Evolutionary conservation across 2,888 invertebrate species (phyloP).

Genomic region (Periphyllus acericola): DNA sequence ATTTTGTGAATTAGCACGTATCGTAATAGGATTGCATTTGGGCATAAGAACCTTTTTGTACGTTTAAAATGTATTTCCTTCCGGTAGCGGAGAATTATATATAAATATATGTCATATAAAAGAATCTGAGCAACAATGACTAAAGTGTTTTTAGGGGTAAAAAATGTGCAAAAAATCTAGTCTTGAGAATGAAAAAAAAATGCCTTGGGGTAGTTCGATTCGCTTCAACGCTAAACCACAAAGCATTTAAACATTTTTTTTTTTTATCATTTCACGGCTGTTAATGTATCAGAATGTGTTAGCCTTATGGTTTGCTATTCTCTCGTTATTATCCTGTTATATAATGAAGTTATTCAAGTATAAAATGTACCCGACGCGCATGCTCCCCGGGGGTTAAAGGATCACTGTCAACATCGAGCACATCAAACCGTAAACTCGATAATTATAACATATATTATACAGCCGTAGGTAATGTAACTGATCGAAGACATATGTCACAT

Average conservation of each 20-base stretch:
- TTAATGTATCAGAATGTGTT: conserved; percentile 56
- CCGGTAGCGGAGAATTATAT: conserved; percentile 45
- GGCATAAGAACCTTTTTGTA: conserved; percentile 48
- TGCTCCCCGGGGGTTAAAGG: conserved; percentile 41
- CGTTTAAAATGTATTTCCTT: conserved; percentile 55
- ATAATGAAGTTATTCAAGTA: conserved; percentile 50
- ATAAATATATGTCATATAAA: conserved; percentile 9
- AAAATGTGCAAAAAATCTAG: conserved; percentile 41
- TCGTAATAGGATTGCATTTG: conserved; percentile 50
- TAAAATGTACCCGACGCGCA: conserved; percentile 49
- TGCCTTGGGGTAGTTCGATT: conserved; percentile 53
- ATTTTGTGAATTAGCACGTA: conserved; percentile 42
- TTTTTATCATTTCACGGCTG: conserved; percentile 54
- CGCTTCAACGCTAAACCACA: conserved; percentile 62
- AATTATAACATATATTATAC: neutral
- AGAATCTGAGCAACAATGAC: conserved; percentile 53
- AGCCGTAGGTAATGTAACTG: no score
- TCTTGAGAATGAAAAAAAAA: conserved; percentile 39
- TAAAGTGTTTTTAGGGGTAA: conserved; percentile 57
- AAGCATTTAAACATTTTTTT: conserved; percentile 51
- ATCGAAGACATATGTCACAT: no score
- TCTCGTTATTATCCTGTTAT: conserved; percentile 36
- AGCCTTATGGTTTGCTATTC: conserved; percentile 40
- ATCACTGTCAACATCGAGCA: conserved; percentile 52
- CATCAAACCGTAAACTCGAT: conserved; percentile 38